Conservation (phyloP, 2,113 vertebrate genomes). For the crab-eating macaque (Macaca fascicularis) region T2T-MFA8v1.1 NC_088377.1:25615501-25616000, state of each 20-base stretch:
- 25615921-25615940: neutral
- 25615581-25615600: neutral
- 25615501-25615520: neutral
- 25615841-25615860: neutral
- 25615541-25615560: neutral
- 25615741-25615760: neutral
- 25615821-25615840: neutral
- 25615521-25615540: neutral
- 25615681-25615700: neutral
- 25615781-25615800: neutral
- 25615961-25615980: neutral
- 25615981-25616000: neutral
- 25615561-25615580: neutral
- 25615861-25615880: neutral
- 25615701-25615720: neutral
- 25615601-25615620: neutral
- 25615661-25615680: neutral
- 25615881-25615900: neutral
- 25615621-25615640: neutral
- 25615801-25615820: neutral
- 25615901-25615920: neutral
- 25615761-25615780: neutral
- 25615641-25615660: neutral
- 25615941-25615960: neutral
- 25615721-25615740: neutral